Evolutionary conservation across 2,113 vertebrate species (phyloP), one percentile per base, ranked within the genome.

Genomic region (Planiliza haematocheilus): DNA sequence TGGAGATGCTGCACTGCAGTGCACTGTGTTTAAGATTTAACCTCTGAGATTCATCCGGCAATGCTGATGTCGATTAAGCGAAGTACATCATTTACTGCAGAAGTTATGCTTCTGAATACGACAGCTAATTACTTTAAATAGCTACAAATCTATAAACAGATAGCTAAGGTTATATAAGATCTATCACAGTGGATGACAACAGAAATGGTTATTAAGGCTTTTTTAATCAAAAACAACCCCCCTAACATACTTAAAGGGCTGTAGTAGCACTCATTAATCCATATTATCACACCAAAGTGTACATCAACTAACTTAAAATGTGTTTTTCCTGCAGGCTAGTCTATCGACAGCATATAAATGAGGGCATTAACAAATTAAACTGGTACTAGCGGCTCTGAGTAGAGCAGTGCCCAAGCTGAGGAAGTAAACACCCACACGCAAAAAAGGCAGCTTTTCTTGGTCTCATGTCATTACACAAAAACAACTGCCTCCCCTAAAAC

Each of bases 401-500:
- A 57, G 38, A 57, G 46, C 41, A 39, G 69, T 34, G 64, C 30
- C 71, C 56, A 57, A 62, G 24, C 53, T 30, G 68, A 86, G 81
- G 84, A 91, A 85, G 83, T 85, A 85, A 87, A 90, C 79, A 83
- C 53, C 69, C 81, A 60, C 65, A 56, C 43, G 81, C 41, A 78
- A 78, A 70, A n/a, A 76, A 81, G 46, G 60, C 72, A 82, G 75
- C 59, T 41, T 85, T 86, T 74, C 78, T 77, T 75, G 42, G 77
- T 86, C 79, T 71, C 86, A 83, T 87, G 85, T 85, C 77, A 84
- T 82, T 86, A 75, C 70, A 83, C 82, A 86, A 91, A 91, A 86
- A 90, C 79, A 91, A 86, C 70, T 52, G 66, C 74, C 74, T 74
- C 73, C 70, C 49, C 69, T 89, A 62, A 43, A 78, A 62, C 52